A percentile compares a stretch with the other conserved stretches of the same genome.
Evolutionary conservation across 2,113 vertebrate species (phyloP).

Genomic region (Chamaea fasciata): DNA sequence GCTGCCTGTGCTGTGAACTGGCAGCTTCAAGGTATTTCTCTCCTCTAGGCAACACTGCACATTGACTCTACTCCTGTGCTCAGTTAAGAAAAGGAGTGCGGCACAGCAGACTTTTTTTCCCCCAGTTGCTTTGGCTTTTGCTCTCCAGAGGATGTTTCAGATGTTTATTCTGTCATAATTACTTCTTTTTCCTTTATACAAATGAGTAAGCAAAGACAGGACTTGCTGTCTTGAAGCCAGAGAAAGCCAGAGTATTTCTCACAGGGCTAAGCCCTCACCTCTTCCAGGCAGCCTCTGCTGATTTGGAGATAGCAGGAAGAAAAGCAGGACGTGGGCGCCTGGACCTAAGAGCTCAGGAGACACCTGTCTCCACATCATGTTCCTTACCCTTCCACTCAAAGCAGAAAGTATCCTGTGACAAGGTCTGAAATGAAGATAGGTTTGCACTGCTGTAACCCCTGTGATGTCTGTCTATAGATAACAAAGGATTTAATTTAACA

Average conservation of each 20-base stretch:
- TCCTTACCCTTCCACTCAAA: neutral
- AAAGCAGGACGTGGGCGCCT: neutral
- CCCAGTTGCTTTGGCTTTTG: neutral
- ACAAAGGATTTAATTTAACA: conserved; percentile 11
- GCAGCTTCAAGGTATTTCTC: neutral
- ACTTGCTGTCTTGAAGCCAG: neutral
- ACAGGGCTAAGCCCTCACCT: neutral
- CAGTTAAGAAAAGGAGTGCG: neutral
- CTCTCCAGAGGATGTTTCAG: neutral
- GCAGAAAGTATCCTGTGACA: conserved; percentile 4
- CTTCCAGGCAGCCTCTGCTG: neutral
- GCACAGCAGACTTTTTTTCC: neutral
- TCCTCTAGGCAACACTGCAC: neutral
- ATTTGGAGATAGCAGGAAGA: neutral
- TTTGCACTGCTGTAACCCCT: neutral
- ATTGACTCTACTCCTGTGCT: neutral
- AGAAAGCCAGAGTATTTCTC: neutral
- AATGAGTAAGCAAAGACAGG: conserved; percentile 11
- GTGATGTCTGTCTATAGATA: neutral
- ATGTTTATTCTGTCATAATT: neutral
- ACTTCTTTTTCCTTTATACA: neutral
- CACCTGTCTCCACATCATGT: neutral
- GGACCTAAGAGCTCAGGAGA: neutral
- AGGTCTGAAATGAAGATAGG: neutral
- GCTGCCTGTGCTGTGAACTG: neutral